Conservation (phyloP, 2,888 invertebrate species). For the Nomada fucata region DNA sequence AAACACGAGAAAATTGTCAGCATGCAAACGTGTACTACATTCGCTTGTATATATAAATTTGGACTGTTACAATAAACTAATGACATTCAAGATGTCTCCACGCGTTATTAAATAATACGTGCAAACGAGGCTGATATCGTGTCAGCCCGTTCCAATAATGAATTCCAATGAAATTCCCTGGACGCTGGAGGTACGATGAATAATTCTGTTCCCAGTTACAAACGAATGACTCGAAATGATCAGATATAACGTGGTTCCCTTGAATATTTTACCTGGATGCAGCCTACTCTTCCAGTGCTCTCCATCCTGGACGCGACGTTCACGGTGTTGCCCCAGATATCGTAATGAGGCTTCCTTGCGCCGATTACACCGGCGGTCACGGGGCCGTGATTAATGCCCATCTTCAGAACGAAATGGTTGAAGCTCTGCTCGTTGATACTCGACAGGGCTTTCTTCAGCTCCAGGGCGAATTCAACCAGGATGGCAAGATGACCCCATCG, state of each 20-base stretch:
- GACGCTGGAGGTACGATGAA: no score
- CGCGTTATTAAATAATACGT: no score
- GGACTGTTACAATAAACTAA: no score
- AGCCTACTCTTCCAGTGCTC: slow-evolving; percentile 97
- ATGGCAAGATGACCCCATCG: slow-evolving; percentile 93
- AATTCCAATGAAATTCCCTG: no score
- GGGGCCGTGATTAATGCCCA: slow-evolving; percentile 98
- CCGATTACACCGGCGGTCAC: slow-evolving; percentile 98
- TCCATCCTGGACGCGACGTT: slow-evolving; percentile 99
- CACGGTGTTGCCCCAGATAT: slow-evolving; percentile 98
- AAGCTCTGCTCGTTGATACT: slow-evolving; percentile 97
- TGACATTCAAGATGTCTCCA: no score
- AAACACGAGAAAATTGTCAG: background rate
- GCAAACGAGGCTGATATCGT: no score
- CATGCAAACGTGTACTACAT: background rate
- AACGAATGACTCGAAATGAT: no score
- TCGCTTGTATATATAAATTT: no score
- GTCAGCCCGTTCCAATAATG: no score
- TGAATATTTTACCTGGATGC: slow-evolving; percentile 90
- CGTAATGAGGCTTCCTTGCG: slow-evolving; percentile 97
- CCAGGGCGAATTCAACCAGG: slow-evolving; percentile 95
- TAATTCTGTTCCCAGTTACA: no score
- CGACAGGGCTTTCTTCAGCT: slow-evolving; percentile 94
- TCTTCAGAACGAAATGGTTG: slow-evolving; percentile 96
- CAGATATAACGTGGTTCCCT: no score